Conservation (phyloP, 2,113 vertebrate genomes). For the Antigone vipio region DNA sequence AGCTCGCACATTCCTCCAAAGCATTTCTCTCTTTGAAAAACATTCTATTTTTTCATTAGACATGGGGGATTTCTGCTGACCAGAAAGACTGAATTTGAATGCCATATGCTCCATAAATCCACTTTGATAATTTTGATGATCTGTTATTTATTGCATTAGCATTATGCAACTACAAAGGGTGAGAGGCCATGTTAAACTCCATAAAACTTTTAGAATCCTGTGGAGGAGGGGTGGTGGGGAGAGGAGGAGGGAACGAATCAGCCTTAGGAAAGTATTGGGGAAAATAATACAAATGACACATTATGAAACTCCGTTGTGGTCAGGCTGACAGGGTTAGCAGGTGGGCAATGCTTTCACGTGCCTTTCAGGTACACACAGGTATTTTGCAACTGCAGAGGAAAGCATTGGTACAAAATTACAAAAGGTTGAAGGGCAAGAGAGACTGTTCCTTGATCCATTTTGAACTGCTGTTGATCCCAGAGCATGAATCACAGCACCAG, state of each 20-base stretch:
- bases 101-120: background rate
- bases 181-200: background rate
- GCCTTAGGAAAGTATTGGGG: background rate
- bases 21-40: background rate
- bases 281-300: background rate
- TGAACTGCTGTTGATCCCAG: background rate
- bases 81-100: background rate
- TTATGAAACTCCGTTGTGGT: background rate
- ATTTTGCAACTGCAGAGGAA: background rate
- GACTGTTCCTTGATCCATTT: background rate
- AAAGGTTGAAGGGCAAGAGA: background rate
- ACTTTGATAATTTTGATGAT: background rate
- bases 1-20: background rate
- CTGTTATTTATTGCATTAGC: slow-evolving; percentile 39
- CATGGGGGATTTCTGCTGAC: background rate
- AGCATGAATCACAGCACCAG: background rate
- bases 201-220: background rate
- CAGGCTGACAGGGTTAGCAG: background rate
- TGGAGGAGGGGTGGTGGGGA: background rate
- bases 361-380: background rate
- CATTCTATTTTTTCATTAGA: background rate
- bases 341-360: background rate
- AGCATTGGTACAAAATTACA: background rate
- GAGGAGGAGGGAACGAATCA: background rate
- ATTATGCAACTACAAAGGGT: slow-evolving; percentile 1